Conservation (phyloP, 2,888 invertebrate species). For the Punctoribates punctum region DNA sequence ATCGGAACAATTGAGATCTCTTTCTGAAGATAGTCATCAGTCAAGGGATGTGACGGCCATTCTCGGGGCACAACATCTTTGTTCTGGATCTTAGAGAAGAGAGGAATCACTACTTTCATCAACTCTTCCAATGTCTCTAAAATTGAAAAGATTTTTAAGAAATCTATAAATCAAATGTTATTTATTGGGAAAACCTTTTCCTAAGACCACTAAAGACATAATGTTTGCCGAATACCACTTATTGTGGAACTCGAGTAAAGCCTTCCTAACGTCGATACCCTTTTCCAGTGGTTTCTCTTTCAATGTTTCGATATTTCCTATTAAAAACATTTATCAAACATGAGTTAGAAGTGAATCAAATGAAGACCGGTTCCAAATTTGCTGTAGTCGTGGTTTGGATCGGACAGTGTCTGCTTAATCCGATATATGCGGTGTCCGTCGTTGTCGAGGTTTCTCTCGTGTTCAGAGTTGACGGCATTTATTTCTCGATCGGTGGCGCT, state of each 20-base stretch:
- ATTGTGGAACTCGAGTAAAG: slow-evolving; percentile 81
- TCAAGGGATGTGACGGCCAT: slow-evolving; percentile 81
- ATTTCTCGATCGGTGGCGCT: slow-evolving; percentile 87
- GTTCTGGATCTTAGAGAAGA: slow-evolving; percentile 75
- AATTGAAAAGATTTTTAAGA: slow-evolving; percentile 16
- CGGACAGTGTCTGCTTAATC: slow-evolving; percentile 75
- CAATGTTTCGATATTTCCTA: slow-evolving; percentile 68
- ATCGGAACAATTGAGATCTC: slow-evolving; percentile 76
- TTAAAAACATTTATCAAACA: slow-evolving; percentile 10
- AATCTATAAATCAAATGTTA: slow-evolving; percentile 49
- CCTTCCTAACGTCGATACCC: slow-evolving; percentile 79
- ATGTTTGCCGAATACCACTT: slow-evolving; percentile 92
- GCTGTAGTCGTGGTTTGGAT: slow-evolving; percentile 74
- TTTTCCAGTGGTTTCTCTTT: slow-evolving; percentile 70
- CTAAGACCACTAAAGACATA: slow-evolving; percentile 82
- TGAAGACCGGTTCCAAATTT: slow-evolving; percentile 84
- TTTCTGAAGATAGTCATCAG: slow-evolving; percentile 63
- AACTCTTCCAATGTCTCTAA: slow-evolving; percentile 82
- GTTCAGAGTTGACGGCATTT: slow-evolving; percentile 93
- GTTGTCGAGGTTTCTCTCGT: slow-evolving; percentile 84
- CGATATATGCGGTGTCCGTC: slow-evolving; percentile 88
- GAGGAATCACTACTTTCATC: slow-evolving; percentile 69
- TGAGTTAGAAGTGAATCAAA: background rate
- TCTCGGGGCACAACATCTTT: slow-evolving; percentile 65
- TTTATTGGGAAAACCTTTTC: slow-evolving; percentile 60